A percentile compares a stretch with the other conserved stretches of the same genome.
phyloP scores from a whole-genome alignment of 2,888 invertebrate species.

The Phyllotreta striolata region DNA sequence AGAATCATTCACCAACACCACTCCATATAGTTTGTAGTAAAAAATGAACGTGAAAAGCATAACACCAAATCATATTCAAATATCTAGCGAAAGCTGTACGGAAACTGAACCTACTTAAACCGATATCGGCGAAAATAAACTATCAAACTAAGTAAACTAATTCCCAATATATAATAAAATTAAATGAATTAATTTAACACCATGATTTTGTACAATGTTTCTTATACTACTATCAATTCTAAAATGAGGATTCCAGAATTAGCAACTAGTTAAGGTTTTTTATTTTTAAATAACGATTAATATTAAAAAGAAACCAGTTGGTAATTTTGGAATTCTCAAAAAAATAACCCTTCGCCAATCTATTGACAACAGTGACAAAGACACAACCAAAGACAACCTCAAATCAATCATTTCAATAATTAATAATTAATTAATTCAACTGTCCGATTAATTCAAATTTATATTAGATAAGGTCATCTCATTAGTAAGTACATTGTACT shows the following conservation, averaged over 20 bases:
- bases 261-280: constrained; percentile 2
- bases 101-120: constrained; percentile 51
- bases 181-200: constrained; percentile 45
- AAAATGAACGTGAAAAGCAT: constrained; percentile 47
- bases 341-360: constrained; percentile 43
- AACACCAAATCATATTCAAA: constrained; percentile 54
- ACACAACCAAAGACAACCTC: constrained; percentile 43
- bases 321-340: constrained; percentile 19
- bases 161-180: constrained; percentile 48
- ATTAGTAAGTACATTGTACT: constrained; percentile 20
- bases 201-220: constrained; percentile 49
- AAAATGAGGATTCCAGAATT: constrained; percentile 22
- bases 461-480: constrained; percentile 10
- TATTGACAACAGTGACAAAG: constrained; percentile 48
- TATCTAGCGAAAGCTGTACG: constrained; percentile 59
- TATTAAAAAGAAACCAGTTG: neutral
- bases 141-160: constrained; percentile 48
- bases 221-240: constrained; percentile 42
- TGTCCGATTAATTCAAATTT: neutral
- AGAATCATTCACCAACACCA: constrained; percentile 35
- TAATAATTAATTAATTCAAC: neutral
- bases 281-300: too few species aligned
- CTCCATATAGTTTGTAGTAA: constrained; percentile 38
- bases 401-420: constrained; percentile 7
- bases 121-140: constrained; percentile 34